Base-by-base conservation (phyloP, 1,140 invertebrate genomes). In the Drosophila orosa region DNA sequence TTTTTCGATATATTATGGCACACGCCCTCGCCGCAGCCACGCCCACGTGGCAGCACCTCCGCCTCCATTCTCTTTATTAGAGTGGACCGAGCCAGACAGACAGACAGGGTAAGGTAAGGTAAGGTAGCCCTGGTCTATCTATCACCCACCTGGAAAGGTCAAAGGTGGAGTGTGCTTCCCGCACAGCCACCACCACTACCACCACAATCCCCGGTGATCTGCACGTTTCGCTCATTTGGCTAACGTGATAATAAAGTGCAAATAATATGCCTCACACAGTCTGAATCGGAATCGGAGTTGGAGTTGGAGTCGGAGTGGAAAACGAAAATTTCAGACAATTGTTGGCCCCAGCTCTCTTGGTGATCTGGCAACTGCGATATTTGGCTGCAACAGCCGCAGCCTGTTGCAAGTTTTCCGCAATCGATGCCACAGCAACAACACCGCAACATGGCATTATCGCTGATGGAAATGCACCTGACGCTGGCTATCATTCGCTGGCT, bases 171-270 rank as follows among this genome's bases (percentile, higher is more conserved):
- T 35, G 60, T 44, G 17, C 42, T n/a, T 40, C 19, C 35, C n/a
- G 22, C 55, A 9, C 25, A 48, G 25, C 40, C 29, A 31, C 29
- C 29, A 17, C 24, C 35, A 44, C 7, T 8, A 29, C 25, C 48
- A 8, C 25, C 56, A 19, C 40, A 61, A 39, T 74, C 35, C 71
- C 39, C 31, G 56, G 73, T 69, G 75, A 73, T 67, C 74, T 87
- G 83, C 86, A 86, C 86, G 80, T 90, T 91, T 91, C 79, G 73
- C 84, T 91, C 79, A 91, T 90, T 91, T 82, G 71, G 73, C 86
- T 91, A 91, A 91, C 90, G 90, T 91, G 90, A 91, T 91, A 91
- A 91, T 91, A 91, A 91, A 91, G 90, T 91, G 90, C 90, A 91
- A 91, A 91, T 91, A 91, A 91, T 91, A 91, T 82, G 82, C 69